Evolutionary conservation across 2,113 vertebrate species (phyloP).

Genomic region (Orientallactaga bullata): DNA sequence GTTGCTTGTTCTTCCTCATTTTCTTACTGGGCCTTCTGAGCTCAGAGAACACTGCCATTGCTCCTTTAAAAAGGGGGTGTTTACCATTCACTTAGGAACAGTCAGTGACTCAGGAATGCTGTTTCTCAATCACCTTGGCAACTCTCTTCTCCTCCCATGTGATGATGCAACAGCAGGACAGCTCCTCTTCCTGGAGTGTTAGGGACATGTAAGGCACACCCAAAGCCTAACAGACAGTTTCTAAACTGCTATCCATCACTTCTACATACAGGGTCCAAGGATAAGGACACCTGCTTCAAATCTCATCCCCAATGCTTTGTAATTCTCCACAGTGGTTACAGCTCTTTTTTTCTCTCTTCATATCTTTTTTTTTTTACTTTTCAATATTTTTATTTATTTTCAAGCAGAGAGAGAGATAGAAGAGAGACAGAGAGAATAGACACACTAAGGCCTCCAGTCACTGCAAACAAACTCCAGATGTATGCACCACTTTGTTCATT

Average conservation of each 20-base stretch:
- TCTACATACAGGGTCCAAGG: slow-evolving; percentile 16
- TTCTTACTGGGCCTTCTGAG: neutral
- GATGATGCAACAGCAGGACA: slow-evolving; percentile 64
- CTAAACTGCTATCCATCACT: slow-evolving; percentile 59
- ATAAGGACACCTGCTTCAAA: slow-evolving; percentile 27
- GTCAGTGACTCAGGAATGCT: slow-evolving; percentile 81
- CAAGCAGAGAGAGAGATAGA: too few relatives aligned
- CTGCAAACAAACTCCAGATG: too few relatives aligned
- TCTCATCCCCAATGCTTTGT: neutral
- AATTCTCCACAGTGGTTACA: slow-evolving; percentile 29
- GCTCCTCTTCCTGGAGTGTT: slow-evolving; percentile 67
- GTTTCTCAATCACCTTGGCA: slow-evolving; percentile 83
- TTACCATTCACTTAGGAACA: slow-evolving; percentile 77
- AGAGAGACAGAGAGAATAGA: too few relatives aligned
- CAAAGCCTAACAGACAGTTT: slow-evolving; percentile 75
- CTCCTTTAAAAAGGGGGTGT: slow-evolving; percentile 75
- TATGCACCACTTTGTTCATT: too few relatives aligned
- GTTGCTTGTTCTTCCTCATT: slow-evolving; percentile 38
- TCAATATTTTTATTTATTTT: too few relatives aligned
- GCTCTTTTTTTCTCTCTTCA: slow-evolving; percentile 14
- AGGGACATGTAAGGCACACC: slow-evolving; percentile 74
- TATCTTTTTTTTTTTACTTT: neutral
- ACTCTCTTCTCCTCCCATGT: slow-evolving; percentile 74
- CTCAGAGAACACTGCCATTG: slow-evolving; percentile 23
- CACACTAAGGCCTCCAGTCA: too few relatives aligned